Evolutionary conservation across 1,140 invertebrate genomes (phyloP).

Genomic region (Lucilia cuprina): DNA sequence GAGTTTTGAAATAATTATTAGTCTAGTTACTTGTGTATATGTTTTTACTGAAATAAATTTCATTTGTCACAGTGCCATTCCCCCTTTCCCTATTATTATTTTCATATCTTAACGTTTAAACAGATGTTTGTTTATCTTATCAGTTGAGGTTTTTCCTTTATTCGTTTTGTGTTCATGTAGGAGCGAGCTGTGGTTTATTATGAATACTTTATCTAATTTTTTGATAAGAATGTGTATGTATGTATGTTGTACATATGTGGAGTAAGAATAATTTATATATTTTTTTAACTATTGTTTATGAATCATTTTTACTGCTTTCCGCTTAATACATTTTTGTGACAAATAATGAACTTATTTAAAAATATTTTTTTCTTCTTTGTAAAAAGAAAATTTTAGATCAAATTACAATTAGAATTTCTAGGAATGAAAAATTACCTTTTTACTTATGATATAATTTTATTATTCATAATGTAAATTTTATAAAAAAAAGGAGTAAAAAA

Average conservation of each 20-base stretch:
- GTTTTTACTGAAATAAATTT: background rate
- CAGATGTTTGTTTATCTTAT: slow-evolving; percentile 36
- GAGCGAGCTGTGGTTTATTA: background rate
- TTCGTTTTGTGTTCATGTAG: too few species aligned
- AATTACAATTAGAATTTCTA: background rate
- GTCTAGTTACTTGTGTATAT: background rate
- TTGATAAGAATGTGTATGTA: background rate
- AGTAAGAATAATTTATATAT: background rate
- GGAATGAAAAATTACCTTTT: too few species aligned
- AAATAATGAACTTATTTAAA: background rate
- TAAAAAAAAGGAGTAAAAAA: too few species aligned
- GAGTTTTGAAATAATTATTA: background rate
- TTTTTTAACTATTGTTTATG: too few species aligned
- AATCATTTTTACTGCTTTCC: background rate
- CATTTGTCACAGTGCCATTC: too few species aligned
- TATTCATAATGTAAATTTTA: too few species aligned
- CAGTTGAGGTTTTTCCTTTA: background rate
- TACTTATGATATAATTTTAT: too few species aligned
- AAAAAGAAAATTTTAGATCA: background rate
- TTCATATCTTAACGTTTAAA: background rate
- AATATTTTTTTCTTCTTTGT: background rate
- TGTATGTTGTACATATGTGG: background rate
- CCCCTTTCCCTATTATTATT: too few species aligned
- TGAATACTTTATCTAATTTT: slow-evolving; percentile 11
- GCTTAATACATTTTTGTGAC: background rate